phyloP scores from a whole-genome alignment of 2,888 invertebrate genomes.

The Stratiomys singularior region DNA sequence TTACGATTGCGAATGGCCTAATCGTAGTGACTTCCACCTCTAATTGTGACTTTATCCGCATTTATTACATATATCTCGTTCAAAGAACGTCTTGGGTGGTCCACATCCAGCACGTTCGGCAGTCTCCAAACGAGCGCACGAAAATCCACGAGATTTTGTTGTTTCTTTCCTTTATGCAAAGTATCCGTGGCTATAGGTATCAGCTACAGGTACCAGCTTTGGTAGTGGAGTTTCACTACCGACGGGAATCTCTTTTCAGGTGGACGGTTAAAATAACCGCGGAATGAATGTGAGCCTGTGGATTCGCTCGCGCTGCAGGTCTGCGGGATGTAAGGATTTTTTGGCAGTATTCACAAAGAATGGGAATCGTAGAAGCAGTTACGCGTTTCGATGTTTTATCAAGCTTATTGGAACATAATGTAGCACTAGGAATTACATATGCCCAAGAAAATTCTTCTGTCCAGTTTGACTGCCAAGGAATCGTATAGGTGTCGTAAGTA shows the following conservation, averaged over 20 bases:
- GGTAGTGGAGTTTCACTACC: not conserved
- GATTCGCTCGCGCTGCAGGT: no score
- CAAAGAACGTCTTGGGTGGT: slow-evolving; percentile 53
- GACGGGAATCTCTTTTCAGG: not conserved
- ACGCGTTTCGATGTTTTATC: no score
- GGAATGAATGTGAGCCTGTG: not conserved
- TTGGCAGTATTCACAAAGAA: no score
- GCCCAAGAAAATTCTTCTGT: no score
- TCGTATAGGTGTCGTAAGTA: no score
- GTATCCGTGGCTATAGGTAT: not conserved
- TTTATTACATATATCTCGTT: slow-evolving; percentile 53
- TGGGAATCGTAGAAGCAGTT: no score
- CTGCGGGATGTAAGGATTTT: no score
- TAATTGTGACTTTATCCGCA: slow-evolving; percentile 53
- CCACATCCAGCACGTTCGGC: slow-evolving; percentile 51
- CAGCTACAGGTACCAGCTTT: no score
- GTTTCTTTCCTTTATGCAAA: slow-evolving; percentile 24
- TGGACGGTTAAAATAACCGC: not conserved
- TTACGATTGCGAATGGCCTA: slow-evolving; percentile 51
- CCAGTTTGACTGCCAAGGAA: no score
- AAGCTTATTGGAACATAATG: no score
- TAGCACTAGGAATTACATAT: no score
- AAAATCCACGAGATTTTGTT: slow-evolving; percentile 46
- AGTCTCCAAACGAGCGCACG: slow-evolving; percentile 49
- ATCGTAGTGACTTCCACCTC: slow-evolving; percentile 52